Evolutionary conservation across 2,888 invertebrate genomes (phyloP), one percentile per base, ranked within the genome.

Genomic region (Auanema sp.): DNA sequence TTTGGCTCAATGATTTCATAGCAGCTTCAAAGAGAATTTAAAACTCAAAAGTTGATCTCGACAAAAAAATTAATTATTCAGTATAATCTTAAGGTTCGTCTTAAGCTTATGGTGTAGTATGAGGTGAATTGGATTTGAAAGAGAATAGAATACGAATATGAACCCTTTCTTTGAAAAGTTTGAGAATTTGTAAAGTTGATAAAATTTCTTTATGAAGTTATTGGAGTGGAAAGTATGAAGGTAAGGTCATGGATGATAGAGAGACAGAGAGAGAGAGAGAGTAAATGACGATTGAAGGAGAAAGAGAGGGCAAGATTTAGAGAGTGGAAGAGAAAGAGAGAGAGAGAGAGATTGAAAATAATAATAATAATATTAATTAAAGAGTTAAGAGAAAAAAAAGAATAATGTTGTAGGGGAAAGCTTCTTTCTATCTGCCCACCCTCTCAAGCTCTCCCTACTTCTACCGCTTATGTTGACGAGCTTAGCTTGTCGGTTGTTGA

Each of bases 71-170:
- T 33, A 33, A 33, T 33, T 33, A 33, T 33, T 33, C 33, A 33
- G 33, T 55, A 24, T 24, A 18, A n/a, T 24, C 40, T 14, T 25
- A 55, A 40, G 21, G n/a, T 41, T 55, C 55, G 58, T 12, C 8
- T 21, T 21, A 42, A 47, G 14, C 24, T 12, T 12, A 16, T 14
- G 16, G 12, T 16, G 43, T 33, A 56, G 18, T 12, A 4, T 16
- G 58, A 16, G 18, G 59, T 54, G 55, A 62, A 62, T 58, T 62
- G 62, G 62, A 42, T 55, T 42, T 33, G 33, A 8, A 33, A 33
- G 8, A 33, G 33, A 33, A 33, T 33, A 33, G 33, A 33, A 33
- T 33, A 33, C 33, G 33, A 33, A 33, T 33, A 33, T 33, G 42
- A 43, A 43, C 44, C 43, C 56, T 42, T 43, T 42, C 56, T 23